Evolutionary conservation across 2,113 vertebrate genomes (phyloP).

Genomic region (Aldabrachelys gigantea): DNA sequence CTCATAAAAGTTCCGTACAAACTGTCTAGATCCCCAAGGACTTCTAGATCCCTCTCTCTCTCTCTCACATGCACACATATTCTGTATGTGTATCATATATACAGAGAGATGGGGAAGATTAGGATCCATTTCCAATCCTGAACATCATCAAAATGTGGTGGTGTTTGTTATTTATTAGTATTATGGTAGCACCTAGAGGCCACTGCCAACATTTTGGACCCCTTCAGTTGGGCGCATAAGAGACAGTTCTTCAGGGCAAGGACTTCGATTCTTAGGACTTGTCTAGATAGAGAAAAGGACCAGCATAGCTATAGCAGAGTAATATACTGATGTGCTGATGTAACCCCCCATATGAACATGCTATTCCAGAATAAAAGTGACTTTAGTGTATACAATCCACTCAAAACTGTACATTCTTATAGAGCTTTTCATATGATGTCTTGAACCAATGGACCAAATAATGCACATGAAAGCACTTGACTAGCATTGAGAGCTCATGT

Average conservation of each 20-base stretch:
- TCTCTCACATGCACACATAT: no score
- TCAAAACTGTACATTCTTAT: slow-evolving; percentile 21
- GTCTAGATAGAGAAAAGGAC: not conserved
- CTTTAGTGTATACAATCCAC: not conserved
- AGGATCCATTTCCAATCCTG: not conserved
- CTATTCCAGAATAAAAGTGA: not conserved
- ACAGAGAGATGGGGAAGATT: not conserved
- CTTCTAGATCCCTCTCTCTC: not conserved
- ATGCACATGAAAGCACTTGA: slow-evolving; percentile 14
- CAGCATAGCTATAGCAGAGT: not conserved
- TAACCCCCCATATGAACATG: not conserved
- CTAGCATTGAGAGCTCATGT: not conserved
- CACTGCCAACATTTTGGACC: not conserved
- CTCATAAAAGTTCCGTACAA: not conserved
- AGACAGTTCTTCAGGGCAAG: not conserved
- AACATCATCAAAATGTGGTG: not conserved
- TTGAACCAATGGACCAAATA: slow-evolving; percentile 29
- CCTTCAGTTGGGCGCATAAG: not conserved
- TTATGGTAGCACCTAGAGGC: not conserved
- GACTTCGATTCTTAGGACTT: not conserved
- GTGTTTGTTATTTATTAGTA: not conserved
- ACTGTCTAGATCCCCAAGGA: not conserved
- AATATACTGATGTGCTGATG: not conserved
- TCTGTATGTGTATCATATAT: not conserved
- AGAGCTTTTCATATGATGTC: slow-evolving; percentile 11